Evolutionary conservation across 2,797 vertebrate genomes (phyloP).

Genomic region (Sarcophilus harrisii): DNA sequence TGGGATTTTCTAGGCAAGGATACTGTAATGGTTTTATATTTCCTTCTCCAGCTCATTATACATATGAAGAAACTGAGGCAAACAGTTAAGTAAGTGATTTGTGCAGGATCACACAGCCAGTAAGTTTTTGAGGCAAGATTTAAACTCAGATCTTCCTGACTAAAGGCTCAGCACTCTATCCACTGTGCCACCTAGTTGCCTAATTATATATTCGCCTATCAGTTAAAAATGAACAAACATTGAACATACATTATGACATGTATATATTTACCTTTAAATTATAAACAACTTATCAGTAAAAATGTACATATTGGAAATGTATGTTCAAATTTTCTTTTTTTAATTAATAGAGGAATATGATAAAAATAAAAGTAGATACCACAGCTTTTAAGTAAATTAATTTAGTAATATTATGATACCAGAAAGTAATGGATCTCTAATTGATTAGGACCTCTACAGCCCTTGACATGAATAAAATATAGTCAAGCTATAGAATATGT

Average conservation of each 20-base stretch:
- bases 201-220: background rate
- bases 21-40: background rate
- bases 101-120: background rate
- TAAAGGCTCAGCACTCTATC: background rate
- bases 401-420: background rate
- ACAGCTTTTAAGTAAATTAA: background rate
- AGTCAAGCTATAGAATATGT: conserved; percentile 47
- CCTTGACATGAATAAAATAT: conserved; percentile 27
- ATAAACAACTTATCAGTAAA: background rate
- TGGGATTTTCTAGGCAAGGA: background rate
- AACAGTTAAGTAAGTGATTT: background rate
- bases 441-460: background rate
- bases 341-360: background rate
- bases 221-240: background rate
- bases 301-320: background rate
- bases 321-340: background rate
- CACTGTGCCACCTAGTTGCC: background rate
- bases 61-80: background rate
- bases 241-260: background rate
- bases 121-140: background rate
- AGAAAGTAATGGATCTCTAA: background rate
- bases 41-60: background rate
- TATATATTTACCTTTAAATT: background rate
- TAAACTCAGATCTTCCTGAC: background rate
- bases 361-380: background rate